These are phyloP conservation scores for Poeciliopsis presidionis DNA, from an alignment of 2,797 vertebrate genomes.

Conservation along the genomic window DNA sequence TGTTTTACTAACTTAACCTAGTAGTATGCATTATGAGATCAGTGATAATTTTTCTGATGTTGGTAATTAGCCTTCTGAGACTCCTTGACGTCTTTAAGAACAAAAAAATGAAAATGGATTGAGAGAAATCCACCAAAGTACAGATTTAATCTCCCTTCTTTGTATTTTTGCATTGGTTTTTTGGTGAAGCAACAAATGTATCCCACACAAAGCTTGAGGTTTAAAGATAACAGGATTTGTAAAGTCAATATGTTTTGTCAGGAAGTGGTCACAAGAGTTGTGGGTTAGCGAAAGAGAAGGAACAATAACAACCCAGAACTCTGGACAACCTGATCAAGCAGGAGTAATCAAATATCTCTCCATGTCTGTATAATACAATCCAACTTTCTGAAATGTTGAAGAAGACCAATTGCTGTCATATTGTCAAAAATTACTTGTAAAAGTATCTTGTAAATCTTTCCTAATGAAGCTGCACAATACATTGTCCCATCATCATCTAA, in stretches of 20 bases:
- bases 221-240: constrained; percentile 4
- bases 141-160: neutral
- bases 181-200: neutral
- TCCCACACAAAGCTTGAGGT: neutral
- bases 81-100: constrained; percentile 9
- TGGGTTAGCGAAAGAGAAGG: neutral
- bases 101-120: too few species aligned
- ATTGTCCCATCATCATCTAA: neutral
- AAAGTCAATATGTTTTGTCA: constrained; percentile 7
- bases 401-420: neutral
- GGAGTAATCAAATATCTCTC: neutral
- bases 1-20: constrained; percentile 86
- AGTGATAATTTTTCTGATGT: constrained; percentile 21
- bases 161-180: neutral
- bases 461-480: neutral
- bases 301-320: neutral
- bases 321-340: neutral
- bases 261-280: neutral
- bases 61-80: constrained; percentile 24
- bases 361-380: neutral
- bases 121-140: neutral
- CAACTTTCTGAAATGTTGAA: neutral
- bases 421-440: neutral
- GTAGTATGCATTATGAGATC: constrained; percentile 35
- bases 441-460: neutral